phyloP scores from a whole-genome alignment of 2,113 vertebrate genomes.

The Nymphicus hollandicus region DNA sequence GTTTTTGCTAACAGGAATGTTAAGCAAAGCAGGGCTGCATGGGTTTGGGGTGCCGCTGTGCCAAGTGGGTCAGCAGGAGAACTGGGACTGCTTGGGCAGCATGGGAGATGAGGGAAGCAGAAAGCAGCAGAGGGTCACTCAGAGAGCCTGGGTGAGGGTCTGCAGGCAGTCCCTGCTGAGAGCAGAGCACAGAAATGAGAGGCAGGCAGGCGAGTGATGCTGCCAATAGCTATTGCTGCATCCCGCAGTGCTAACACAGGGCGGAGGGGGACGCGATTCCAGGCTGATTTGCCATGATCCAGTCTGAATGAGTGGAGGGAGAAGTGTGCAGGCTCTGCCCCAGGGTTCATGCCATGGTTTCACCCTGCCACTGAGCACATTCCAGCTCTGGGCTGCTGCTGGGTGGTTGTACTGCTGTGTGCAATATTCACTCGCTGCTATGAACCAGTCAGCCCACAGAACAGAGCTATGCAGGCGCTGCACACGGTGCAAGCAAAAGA shows the following conservation, averaged over 20 bases:
- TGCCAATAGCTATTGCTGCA: constrained; percentile 20
- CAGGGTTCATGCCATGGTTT: neutral
- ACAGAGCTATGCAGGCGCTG: neutral
- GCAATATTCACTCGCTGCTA: rapidly evolving
- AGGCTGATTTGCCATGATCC: neutral
- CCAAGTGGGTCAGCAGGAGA: neutral
- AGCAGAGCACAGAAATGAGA: neutral
- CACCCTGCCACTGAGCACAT: neutral
- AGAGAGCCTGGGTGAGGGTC: constrained; percentile 37
- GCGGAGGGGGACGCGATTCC: neutral
- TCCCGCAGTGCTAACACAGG: neutral
- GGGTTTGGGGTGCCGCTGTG: rapidly evolving
- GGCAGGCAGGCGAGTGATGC: neutral
- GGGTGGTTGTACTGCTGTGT: neutral
- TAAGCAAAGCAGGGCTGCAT: neutral
- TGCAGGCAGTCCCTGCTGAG: neutral
- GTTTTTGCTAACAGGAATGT: neutral
- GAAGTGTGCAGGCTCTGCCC: neutral
- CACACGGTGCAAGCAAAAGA: rapidly evolving
- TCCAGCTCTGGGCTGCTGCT: neutral
- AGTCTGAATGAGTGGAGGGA: neutral
- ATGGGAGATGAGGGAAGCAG: neutral
- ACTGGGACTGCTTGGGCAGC: neutral
- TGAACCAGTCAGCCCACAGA: rapidly evolving
- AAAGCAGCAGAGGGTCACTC: neutral